Percentiles rank a stretch among this genome's conserved stretches.
Conservation (phyloP, 37 sponge, comb jelly and placozoan species). For the Halichondria panicea region DNA sequence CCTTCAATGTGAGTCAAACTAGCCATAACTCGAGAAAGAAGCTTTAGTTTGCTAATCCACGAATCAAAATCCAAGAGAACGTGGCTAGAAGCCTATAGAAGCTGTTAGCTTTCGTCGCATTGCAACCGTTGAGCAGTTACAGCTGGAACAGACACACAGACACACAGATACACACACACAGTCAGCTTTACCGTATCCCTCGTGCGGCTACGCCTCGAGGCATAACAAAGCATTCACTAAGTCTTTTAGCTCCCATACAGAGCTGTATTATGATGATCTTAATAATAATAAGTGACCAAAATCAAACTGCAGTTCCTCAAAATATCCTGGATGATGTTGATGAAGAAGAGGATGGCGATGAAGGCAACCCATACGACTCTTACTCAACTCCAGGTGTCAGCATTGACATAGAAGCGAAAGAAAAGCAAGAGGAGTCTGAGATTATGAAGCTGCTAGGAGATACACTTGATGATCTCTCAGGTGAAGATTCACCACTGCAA, state of each 20-base stretch:
- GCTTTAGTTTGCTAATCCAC: no score
- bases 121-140: no score
- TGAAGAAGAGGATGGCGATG: conserved; percentile 27
- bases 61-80: no score
- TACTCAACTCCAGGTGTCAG: conserved; percentile 33
- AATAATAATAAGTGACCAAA: not conserved
- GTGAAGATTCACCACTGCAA: conserved; percentile 2
- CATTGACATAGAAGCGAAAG: conserved; percentile 1
- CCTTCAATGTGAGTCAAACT: no score
- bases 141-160: not conserved
- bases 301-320: not conserved
- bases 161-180: not conserved
- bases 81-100: no score
- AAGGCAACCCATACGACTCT: conserved; percentile 5
- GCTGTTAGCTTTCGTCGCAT: no score
- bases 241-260: not conserved
- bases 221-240: not conserved
- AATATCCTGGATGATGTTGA: not conserved
- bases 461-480: conserved; percentile 26
- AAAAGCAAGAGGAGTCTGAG: conserved; percentile 9
- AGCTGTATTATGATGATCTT: not conserved
- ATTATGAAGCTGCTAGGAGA: conserved; percentile 13
- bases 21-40: no score
- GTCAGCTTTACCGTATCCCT: not conserved
- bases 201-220: no score